Base-by-base conservation (phyloP, 2,888 invertebrate species). In the Drosophila melanosoma region DNA sequence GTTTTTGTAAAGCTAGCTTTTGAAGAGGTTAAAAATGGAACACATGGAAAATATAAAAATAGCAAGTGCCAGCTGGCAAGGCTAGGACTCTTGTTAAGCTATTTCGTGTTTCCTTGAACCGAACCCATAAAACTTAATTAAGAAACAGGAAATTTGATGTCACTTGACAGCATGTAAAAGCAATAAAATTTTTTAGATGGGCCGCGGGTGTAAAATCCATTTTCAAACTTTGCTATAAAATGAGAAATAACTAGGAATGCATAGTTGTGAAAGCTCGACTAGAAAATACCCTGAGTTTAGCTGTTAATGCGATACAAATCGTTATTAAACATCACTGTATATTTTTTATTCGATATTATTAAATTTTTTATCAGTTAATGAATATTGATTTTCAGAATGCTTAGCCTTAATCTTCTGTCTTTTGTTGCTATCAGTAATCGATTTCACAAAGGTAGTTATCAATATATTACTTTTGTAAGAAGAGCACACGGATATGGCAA, bases 121-220 rank as follows among this genome's bases (percentile, higher is more conserved):
- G n/a, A n/a, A 60, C 60, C 23, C 63, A 69, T 73, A 62, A 79
- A 88, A 80, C 75, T 65, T 81, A 81, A 83, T 84, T 89, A 86
- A 69, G 74, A 60, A 89, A 67, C 65, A 74, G 69, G 69, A 76
- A 83, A 78, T 75, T 75, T 86, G 63, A 65, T 68, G 68, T 68
- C 76, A 81, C 74, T 66, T 79, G 76, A 69, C 82, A 66, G 67
- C 64, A 59, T 62, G 57, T 71, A 59, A 64, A 26, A 26, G 59
- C 58, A 48, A 65, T 71, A 65, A 76, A 80, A 17, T 57, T 76
- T 68, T 68, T 65, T 60, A 60, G 64, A 76, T 76, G 72, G 29
- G 53, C 38, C 33, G 60, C 12, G 45, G 69, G 76, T 52, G 54
- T 53, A 68, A 75, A 79, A 74, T 40, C n/a, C 20, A 29, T 40